A percentile compares a stretch with the other conserved stretches of the same genome.
Conservation (phyloP, 2,113 vertebrate species). For the Cyanoliseus patagonus region DNA sequence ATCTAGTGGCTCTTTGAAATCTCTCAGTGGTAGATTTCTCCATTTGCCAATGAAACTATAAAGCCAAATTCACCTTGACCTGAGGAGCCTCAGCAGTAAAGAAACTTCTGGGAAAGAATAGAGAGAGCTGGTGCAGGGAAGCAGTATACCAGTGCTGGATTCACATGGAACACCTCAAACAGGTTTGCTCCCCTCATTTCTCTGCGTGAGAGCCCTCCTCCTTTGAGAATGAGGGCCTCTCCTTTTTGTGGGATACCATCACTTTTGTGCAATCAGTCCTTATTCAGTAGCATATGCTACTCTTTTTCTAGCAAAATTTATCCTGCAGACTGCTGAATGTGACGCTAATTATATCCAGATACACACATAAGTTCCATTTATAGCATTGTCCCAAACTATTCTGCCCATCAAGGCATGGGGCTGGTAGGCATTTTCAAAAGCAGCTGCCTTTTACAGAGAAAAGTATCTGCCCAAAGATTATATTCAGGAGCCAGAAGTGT, state of each 20-base stretch:
- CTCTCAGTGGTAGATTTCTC: not conserved
- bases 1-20: not conserved
- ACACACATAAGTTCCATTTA: not conserved
- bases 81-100: not conserved
- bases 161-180: accelerated
- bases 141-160: not conserved
- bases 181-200: not conserved
- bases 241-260: not conserved
- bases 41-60: not conserved
- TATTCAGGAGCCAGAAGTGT: not conserved
- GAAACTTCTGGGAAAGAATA: not conserved
- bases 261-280: not conserved
- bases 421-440: not conserved
- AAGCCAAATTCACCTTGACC: not conserved
- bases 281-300: not conserved
- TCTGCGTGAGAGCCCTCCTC: not conserved
- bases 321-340: not conserved
- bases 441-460: not conserved
- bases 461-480: not conserved
- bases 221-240: not conserved
- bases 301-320: not conserved
- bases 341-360: not conserved
- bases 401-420: not conserved
- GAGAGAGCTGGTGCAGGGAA: not conserved
- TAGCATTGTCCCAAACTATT: not conserved